Percentiles rank a stretch among this genome's conserved stretches.
Evolutionary conservation across 1,140 invertebrate genomes (phyloP).

Genomic region (Drosophila ficusphila): DNA sequence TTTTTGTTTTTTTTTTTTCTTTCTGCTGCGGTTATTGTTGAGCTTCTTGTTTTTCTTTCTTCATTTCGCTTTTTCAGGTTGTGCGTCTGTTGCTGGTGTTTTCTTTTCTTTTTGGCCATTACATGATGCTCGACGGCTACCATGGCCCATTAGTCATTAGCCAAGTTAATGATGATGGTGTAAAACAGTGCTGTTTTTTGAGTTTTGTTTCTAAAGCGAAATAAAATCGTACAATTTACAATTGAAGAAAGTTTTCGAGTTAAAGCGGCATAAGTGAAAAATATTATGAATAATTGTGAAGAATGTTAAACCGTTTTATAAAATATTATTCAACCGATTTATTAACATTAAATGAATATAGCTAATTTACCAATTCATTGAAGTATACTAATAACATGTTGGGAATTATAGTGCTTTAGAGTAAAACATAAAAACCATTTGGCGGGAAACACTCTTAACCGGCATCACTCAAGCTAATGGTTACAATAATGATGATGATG

Average conservation of each 20-base stretch:
- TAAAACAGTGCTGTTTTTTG: slow-evolving; percentile 25
- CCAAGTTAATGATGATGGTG: slow-evolving; percentile 41
- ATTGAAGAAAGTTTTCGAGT: neutral
- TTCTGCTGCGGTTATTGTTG: slow-evolving; percentile 41
- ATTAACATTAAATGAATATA: no score
- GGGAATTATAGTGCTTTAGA: neutral
- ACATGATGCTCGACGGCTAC: slow-evolving; percentile 57
- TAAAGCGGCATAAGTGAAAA: neutral
- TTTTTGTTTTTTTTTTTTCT: no score
- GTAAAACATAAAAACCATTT: neutral
- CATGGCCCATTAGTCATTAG: slow-evolving; percentile 61
- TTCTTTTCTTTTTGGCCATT: slow-evolving; percentile 52
- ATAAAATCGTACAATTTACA: neutral
- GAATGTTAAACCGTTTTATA: neutral
- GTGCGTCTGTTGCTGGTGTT: slow-evolving; percentile 13
- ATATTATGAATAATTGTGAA: neutral
- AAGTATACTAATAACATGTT: no score
- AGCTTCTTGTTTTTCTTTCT: slow-evolving; percentile 52
- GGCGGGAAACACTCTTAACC: neutral
- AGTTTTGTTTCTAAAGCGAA: slow-evolving; percentile 1
- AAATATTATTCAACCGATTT: no score
- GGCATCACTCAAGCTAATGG: slow-evolving; percentile 3
- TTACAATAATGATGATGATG: slow-evolving; percentile 13
- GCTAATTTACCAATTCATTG: no score
- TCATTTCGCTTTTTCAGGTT: slow-evolving; percentile 34